Evolutionary conservation across 2,113 vertebrate genomes (phyloP).

Genomic region (Brienomyrus brachyistius): DNA sequence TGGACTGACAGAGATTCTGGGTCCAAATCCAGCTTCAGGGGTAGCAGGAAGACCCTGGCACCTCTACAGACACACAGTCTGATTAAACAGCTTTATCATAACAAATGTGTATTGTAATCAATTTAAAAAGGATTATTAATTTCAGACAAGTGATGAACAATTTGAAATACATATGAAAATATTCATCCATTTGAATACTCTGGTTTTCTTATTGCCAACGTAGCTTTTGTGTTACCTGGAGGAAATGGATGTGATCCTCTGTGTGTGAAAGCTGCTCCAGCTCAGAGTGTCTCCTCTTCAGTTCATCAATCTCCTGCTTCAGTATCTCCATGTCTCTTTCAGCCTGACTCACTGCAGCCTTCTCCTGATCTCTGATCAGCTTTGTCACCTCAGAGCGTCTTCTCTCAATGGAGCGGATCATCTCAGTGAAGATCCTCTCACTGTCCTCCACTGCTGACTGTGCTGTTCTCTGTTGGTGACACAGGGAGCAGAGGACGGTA

Average conservation of each 20-base stretch:
- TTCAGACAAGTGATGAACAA: too few relatives aligned
- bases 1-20: too few relatives aligned
- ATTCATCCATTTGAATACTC: not conserved
- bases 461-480: not conserved
- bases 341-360: not conserved
- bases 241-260: conserved; percentile 41
- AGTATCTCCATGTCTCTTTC: not conserved
- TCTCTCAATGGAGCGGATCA: not conserved
- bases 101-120: too few relatives aligned
- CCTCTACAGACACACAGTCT: too few relatives aligned
- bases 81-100: too few relatives aligned
- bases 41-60: too few relatives aligned
- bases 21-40: too few relatives aligned
- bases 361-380: not conserved
- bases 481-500: not conserved
- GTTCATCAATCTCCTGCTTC: conserved; percentile 17
- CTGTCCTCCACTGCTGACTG: not conserved
- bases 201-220: not conserved
- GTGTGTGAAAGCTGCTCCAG: conserved; percentile 29
- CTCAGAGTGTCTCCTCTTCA: conserved; percentile 25
- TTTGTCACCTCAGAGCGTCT: not conserved
- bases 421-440: not conserved
- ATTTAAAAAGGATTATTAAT: too few relatives aligned
- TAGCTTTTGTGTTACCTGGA: conserved; percentile 33
- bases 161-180: too few relatives aligned